Evolutionary conservation across 2,888 invertebrate species (phyloP), one percentile per base, ranked within the genome.

Genomic region (Dioctria rufipes): DNA sequence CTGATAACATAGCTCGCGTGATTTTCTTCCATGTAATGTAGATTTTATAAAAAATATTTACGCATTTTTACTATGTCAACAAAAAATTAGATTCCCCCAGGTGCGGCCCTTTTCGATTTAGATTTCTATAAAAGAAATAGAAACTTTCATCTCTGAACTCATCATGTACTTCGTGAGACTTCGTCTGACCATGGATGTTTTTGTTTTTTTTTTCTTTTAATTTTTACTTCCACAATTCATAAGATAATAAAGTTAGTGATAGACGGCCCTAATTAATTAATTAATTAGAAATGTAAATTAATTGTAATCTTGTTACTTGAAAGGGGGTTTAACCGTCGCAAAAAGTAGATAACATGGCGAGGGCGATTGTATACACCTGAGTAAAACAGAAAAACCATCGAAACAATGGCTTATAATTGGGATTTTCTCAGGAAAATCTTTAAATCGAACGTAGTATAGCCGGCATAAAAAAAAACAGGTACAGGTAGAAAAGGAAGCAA

Each of bases 211-310:
- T 51, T 71, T 39, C 58, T 63, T 69, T 63, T 78, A 77, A 77
- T 39, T 66, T 66, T 71, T 58, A 46, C 46, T 6, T 46, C 8
- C 3, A 11, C n/a, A 54, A 78, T 79, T 81, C 60, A 71, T 66
- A 75, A 61, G 73, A 79, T 66, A 79, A 58, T 61, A 75, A 66
- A 79, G 79, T 73, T 11, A 54, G 54, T 54, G 54, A 54, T 54
- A 54, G 67, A 61, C 67, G 69, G 69, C 43, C 66, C 54, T 81
- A 79, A 80, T 82, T 82, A 82, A 82, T 81, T 82, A 82, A 80
- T 82, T 80, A 82, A 25, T 25, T 25, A 25, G 25, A 77, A 80
- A 81, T 82, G 82, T 51, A 80, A 81, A 82, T 82, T 80, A 82
- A 82, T 80, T 79, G 78, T 80, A 69, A 67, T 77, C 46, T 71